These are phyloP conservation scores for Therioaphis trifolii DNA, from an alignment of 2,888 invertebrate genomes.

Conservation along the genomic window DNA sequence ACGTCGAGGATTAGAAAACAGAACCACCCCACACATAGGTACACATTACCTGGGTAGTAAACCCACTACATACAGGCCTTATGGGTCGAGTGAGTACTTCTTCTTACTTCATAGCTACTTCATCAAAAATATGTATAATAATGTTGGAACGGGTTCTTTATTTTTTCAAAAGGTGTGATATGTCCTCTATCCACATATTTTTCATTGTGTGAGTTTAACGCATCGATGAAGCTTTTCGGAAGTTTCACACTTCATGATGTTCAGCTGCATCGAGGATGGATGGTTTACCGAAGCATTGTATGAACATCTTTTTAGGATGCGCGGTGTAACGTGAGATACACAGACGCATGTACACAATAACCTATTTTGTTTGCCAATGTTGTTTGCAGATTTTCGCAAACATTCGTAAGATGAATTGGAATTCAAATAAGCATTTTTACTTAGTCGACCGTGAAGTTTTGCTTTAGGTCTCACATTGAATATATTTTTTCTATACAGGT, in stretches of 20 bases:
- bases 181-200: background rate
- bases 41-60: background rate
- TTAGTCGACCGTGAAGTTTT: slow-evolving; percentile 54
- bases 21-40: slow-evolving; percentile 5
- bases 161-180: slow-evolving; percentile 50
- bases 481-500: background rate
- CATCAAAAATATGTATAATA: slow-evolving; percentile 24
- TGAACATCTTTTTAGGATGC: slow-evolving; percentile 45
- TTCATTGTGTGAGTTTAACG: slow-evolving; percentile 39
- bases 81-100: background rate
- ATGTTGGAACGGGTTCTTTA: slow-evolving; percentile 38
- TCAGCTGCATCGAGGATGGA: slow-evolving; percentile 15
- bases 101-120: background rate
- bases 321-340: slow-evolving; percentile 58
- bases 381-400: slow-evolving; percentile 21
- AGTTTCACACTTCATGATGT: slow-evolving; percentile 46
- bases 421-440: slow-evolving; percentile 38
- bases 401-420: slow-evolving; percentile 31
- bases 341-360: slow-evolving; percentile 5
- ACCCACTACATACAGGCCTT: background rate
- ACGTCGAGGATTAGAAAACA: slow-evolving; percentile 33
- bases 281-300: background rate
- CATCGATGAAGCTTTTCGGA: slow-evolving; percentile 57
- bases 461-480: background rate
- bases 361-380: background rate